Base-by-base conservation (phyloP, 2,113 vertebrate species). In the Ifrita kowaldi region DNA sequence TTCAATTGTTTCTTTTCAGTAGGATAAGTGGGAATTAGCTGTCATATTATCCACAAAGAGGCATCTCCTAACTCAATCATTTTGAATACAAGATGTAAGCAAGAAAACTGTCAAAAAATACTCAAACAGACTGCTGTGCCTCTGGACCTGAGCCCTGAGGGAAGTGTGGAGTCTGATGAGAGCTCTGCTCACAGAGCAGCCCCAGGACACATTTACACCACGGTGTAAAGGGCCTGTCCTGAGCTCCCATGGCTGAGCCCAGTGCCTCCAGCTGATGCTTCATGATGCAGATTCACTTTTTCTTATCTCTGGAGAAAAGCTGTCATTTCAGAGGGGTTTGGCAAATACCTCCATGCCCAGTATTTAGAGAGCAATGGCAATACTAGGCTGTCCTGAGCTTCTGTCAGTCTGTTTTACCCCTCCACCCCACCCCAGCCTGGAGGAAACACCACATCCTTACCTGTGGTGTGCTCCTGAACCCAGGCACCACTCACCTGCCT, bases 1-100 rank as follows among this genome's bases (percentile, higher is more conserved):
- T 97, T 79, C 95, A 67, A 9, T 78, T 86, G 84, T 87, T 93
- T 86, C 80, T 53, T 91, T 77, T 60, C 87, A 64, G 87, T 32
- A 47, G 35, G 37, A 9, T 84, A 59, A 93, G 86, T 94, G 79
- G 35, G 64, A 86, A 80, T 77, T 75, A 60, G 44, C 80, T 89
- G 63, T 73, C 91, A 87, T 71, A 26, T 49, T 41, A 73, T 10
- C n/a, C 81, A 52, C 73, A 50, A 78, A 92, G 87, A 89, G 47
- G 49, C 77, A 53, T 75, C 30, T 90, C 83, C 87, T 62, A n/a
- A 39, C 41, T 91, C 91, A 88, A 93, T 87, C 49, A 26, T 87
- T 70, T 73, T 57, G 59, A 68, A 89, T 63, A 57, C 47, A 62
- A 95, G 46, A 67, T 90, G 11, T 70, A 89, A 88, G 59, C 79